Base-by-base conservation (phyloP, 2,113 vertebrate genomes). In the Peucedramus taeniatus region DNA sequence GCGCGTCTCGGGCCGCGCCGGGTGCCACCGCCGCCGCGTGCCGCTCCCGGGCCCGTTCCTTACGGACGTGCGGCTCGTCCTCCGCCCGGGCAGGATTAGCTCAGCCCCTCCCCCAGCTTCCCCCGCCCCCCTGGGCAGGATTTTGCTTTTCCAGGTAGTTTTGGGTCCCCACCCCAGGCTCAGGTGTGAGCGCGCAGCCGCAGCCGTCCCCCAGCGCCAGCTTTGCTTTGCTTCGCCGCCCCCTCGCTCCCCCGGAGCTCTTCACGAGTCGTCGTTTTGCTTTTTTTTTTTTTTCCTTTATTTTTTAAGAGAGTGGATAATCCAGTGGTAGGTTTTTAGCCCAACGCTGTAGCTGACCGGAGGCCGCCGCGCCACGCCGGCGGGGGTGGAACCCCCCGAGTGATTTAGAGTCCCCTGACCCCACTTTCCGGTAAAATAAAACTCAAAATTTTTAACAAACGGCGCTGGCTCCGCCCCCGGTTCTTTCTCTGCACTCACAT, bases 181-280 rank as follows among this genome's bases (percentile, higher is more conserved):
- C 81, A 66, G 92, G 74, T 78, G 47, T 33, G 71, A 85, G 72
- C n/a, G 64, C 24, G 47, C 81, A 92, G 65, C 66, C 27, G 37
- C 60, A 69, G 70, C 80, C 47, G 21, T 69, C 21, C 74, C 74
- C 37, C 74, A 84, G 80, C 47, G 15, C 81, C 91, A 76, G 91
- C 87, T 93, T 93, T 80, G 91, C 91, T 93, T 93, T 69, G 86
- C 91, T 93, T 89, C 28, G 75, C 91, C 63, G 50, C 87, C 82
- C 81, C 75, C 74, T 50, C 3, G 14, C 65, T 77, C 88, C 35
- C 65, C 91, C 4, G 31, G 60, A 66, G 91, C 72, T 65, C 35
- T 50, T 44, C 68, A 59, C 33, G 1, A 89, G 44, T 81, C 60
- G 68, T 89, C 69, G 60, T 82, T 45, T 82, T 82, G 51, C 33